phyloP scores from a whole-genome alignment of 1,140 invertebrate genomes.

The Ostrea denselamellosa region DNA sequence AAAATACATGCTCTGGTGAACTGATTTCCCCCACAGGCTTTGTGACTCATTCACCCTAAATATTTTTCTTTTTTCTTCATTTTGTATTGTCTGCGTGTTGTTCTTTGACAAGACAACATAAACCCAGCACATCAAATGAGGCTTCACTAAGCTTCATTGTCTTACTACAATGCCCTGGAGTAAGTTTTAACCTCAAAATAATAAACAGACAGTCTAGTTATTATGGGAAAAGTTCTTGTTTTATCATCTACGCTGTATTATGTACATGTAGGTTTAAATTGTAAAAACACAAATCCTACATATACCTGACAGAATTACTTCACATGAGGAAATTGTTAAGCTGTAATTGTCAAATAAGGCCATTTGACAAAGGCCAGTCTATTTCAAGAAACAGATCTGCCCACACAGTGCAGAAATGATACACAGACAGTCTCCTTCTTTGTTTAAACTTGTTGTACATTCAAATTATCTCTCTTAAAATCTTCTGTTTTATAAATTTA shows the following conservation, averaged over 20 bases:
- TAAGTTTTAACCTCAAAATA: background rate
- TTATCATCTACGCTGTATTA: background rate
- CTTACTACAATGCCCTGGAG: background rate
- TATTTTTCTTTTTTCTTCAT: background rate
- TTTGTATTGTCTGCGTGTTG: background rate
- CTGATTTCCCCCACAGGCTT: background rate
- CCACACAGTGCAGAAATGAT: background rate
- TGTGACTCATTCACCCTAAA: background rate
- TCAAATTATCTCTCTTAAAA: background rate
- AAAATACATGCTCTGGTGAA: constrained; percentile 27
- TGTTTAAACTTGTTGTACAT: background rate
- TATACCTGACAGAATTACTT: background rate
- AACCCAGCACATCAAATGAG: background rate
- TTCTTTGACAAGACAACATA: background rate
- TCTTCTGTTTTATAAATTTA: background rate
- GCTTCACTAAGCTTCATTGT: background rate
- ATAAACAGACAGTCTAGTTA: background rate
- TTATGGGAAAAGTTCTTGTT: background rate
- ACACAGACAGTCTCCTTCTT: background rate
- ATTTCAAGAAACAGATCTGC: background rate
- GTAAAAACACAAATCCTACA: background rate
- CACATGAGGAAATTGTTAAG: background rate
- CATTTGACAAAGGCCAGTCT: background rate
- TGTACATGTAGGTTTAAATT: background rate
- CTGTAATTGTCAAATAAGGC: background rate